Percentiles rank a stretch among this genome's conserved stretches.
Conservation (phyloP, 2,888 invertebrate genomes). For the Agrotis puta region DNA sequence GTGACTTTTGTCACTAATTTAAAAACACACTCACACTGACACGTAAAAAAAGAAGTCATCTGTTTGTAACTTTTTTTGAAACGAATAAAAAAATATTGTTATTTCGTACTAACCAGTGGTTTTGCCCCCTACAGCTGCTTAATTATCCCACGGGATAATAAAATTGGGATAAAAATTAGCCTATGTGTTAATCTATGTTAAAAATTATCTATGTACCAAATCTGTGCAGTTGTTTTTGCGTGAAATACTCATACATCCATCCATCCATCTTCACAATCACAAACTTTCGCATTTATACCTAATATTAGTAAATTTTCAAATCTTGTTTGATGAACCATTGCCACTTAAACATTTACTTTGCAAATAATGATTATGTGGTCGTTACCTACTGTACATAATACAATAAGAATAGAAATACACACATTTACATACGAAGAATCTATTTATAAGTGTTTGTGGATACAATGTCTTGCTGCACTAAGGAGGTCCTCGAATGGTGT, state of each 20-base stretch:
- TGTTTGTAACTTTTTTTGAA: not conserved
- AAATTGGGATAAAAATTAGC: too few relatives aligned
- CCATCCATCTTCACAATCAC: too few relatives aligned
- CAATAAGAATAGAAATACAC: slow-evolving; percentile 35
- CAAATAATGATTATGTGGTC: slow-evolving; percentile 40
- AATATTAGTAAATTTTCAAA: not conserved
- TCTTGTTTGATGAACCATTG: slow-evolving; percentile 10
- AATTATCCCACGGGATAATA: too few relatives aligned
- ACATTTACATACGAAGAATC: slow-evolving; percentile 28
- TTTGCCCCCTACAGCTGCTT: too few relatives aligned
- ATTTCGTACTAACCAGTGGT: too few relatives aligned
- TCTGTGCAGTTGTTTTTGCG: too few relatives aligned
- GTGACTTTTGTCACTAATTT: not conserved
- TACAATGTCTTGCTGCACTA: slow-evolving; percentile 23
- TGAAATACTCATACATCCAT: too few relatives aligned
- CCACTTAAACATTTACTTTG: slow-evolving; percentile 33
- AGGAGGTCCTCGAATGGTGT: slow-evolving; percentile 23
- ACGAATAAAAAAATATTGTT: too few relatives aligned
- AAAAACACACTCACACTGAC: not conserved
- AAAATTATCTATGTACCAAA: too few relatives aligned
- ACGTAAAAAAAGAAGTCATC: not conserved
- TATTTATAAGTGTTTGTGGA: slow-evolving; percentile 33
- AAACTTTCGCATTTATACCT: too few relatives aligned
- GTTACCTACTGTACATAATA: slow-evolving; percentile 25
- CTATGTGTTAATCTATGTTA: too few relatives aligned